Conservation (phyloP, 2,888 invertebrate genomes). For the Cremastobaeus sp. region DNA sequence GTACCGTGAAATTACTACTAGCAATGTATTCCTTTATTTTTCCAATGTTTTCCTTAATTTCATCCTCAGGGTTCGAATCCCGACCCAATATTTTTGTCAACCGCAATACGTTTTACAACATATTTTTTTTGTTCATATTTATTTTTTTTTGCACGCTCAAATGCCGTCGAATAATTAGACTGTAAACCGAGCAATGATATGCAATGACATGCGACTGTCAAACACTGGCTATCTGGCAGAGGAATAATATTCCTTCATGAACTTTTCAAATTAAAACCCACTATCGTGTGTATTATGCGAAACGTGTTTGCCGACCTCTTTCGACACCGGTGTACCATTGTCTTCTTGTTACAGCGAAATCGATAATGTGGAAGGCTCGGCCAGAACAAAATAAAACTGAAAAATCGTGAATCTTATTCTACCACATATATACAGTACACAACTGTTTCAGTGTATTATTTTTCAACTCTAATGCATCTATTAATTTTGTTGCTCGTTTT, state of each 20-base stretch:
- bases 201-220: slow-evolving; percentile 22
- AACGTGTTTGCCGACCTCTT: slow-evolving; percentile 53
- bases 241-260: slow-evolving; percentile 46
- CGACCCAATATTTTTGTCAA: too few species aligned
- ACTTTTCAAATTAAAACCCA: slow-evolving; percentile 50
- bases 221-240: slow-evolving; percentile 15
- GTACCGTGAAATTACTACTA: too few species aligned
- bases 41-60: too few species aligned
- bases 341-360: slow-evolving; percentile 52
- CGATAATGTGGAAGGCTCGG: slow-evolving; percentile 46
- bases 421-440: too few species aligned
- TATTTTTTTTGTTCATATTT: too few species aligned
- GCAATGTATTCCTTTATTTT: too few species aligned
- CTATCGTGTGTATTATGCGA: slow-evolving; percentile 45
- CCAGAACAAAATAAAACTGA: slow-evolving; percentile 20
- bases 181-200: not conserved
- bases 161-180: not conserved
- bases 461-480: too few species aligned
- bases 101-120: too few species aligned
- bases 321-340: slow-evolving; percentile 51
- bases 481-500: too few species aligned
- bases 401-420: not conserved
- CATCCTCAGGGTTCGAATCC: too few species aligned
- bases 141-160: too few species aligned
- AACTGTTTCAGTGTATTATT: too few species aligned